Conservation (phyloP, 1,140 invertebrate species). For the Drosophila busckii region DNA sequence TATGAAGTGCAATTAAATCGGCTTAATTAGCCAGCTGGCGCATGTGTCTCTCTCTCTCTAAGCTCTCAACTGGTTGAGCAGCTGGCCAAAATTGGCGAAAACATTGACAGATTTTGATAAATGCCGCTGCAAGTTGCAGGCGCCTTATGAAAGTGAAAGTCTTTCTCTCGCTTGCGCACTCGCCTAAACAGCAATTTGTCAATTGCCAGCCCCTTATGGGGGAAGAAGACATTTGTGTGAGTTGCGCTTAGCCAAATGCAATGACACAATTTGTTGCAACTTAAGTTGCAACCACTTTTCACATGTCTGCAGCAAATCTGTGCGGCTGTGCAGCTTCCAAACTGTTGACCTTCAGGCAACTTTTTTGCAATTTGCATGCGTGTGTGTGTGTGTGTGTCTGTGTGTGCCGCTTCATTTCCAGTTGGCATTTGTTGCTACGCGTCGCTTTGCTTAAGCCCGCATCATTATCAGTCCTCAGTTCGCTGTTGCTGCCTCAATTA, state of each 20-base stretch:
- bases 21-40: constrained; percentile 51
- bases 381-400: constrained; percentile 20
- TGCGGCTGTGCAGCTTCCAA: constrained; percentile 13
- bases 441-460: constrained; percentile 12
- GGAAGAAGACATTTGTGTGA: constrained; percentile 56
- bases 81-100: constrained; percentile 37
- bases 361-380: not conserved
- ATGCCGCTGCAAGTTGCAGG: constrained; percentile 23
- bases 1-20: constrained; percentile 60
- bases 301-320: constrained; percentile 38
- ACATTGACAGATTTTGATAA: constrained; percentile 73
- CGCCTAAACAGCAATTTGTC: constrained; percentile 58
- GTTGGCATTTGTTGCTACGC: constrained; percentile 55
- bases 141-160: constrained; percentile 35
- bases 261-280: constrained; percentile 59
- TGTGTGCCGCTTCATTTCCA: constrained; percentile 70
- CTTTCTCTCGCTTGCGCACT: constrained; percentile 8
- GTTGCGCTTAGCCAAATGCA: constrained; percentile 53
- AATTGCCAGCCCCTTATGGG: constrained; percentile 54
- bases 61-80: constrained; percentile 13
- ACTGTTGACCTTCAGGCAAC: constrained; percentile 59
- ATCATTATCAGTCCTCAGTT: constrained; percentile 47
- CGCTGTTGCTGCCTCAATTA: constrained; percentile 27
- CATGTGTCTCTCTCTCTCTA: not conserved
- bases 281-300: constrained; percentile 61